phyloP scores from a whole-genome alignment of 2,797 vertebrate genomes.

The Chrysocyon brachyurus region DNA sequence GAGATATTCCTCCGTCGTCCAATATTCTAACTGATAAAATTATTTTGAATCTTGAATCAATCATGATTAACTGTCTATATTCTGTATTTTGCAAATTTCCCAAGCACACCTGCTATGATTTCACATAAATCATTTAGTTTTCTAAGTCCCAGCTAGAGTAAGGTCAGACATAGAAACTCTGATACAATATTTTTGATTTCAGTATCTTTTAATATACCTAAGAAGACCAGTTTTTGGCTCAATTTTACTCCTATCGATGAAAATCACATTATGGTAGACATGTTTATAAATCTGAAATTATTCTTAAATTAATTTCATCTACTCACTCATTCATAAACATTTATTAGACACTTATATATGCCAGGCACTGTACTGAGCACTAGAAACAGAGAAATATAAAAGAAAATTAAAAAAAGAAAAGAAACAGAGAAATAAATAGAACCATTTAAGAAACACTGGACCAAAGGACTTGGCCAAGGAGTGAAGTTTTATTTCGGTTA shows the following conservation, averaged over 20 bases:
- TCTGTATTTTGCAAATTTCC: not conserved
- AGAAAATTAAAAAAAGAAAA: not conserved
- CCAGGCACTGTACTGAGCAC: not conserved
- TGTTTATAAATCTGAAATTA: not conserved
- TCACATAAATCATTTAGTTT: constrained; percentile 12
- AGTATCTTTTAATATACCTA: not conserved
- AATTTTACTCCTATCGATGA: not conserved
- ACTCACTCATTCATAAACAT: not conserved
- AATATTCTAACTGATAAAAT: not conserved
- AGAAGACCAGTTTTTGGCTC: not conserved
- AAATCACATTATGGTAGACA: not conserved
- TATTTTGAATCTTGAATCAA: not conserved
- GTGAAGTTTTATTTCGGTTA: not conserved
- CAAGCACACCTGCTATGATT: not conserved
- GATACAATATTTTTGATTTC: not conserved
- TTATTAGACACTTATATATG: not conserved
- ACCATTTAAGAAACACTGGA: not conserved
- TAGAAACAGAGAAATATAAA: not conserved
- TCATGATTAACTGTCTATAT: not conserved
- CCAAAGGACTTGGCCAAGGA: not conserved
- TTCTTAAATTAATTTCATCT: not conserved
- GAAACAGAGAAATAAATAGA: not conserved
- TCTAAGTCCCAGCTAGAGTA: not conserved
- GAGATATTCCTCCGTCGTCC: not conserved
- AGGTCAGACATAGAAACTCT: not conserved